Base-by-base conservation (phyloP, 2,797 vertebrate genomes). In the Oreochromis mossambicus region DNA sequence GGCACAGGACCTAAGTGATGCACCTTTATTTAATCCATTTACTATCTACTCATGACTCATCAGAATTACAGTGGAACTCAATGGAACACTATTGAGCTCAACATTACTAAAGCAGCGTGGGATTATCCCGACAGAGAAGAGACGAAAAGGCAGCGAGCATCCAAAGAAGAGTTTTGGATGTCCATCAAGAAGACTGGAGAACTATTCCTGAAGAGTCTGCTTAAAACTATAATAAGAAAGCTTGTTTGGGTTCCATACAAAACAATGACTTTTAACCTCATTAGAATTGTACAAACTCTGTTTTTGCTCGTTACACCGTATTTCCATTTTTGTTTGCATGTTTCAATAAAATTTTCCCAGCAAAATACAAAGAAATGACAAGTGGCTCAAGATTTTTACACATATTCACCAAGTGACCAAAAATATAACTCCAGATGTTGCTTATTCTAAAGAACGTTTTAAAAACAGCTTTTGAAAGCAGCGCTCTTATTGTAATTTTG, bases 371-470 rank as follows among this genome's bases (percentile, higher is more conserved):
- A 43, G 29, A 34, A 34, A 61, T 34, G 29, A 34, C 56, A 61
- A 4, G 29, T 7, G 29, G 29, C 15, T 61, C 63, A 7, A 70
- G 66, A 46, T 41, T 26, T 70, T 26, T 46, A 43, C 66, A 12
- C 43, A 19, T 73, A 48, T 48, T 48, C 24, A 0, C 26, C 43
- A 32, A 0, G 24, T 29, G 41, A 73, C 6, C 41, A 73, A 29
- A 29, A 46, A 12, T 48, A 11, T 26, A 73, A 12, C 10, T 32
- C 24, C 26, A 29, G 41, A 29, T 73, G 68, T 32, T 29, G 24
- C 0, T 73, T 73, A 19, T 32, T 32, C 3, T 0, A 5, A 73
- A 73, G 24, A 29, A 29, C 26, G 0, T 73, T 26, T 46, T 46
- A 29, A 46, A 73, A 48, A 8, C 43, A 73, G 1, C 41, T 19